Evolutionary conservation across 1,140 invertebrate genomes (phyloP).

Genomic region (Platorchestia sp.): DNA sequence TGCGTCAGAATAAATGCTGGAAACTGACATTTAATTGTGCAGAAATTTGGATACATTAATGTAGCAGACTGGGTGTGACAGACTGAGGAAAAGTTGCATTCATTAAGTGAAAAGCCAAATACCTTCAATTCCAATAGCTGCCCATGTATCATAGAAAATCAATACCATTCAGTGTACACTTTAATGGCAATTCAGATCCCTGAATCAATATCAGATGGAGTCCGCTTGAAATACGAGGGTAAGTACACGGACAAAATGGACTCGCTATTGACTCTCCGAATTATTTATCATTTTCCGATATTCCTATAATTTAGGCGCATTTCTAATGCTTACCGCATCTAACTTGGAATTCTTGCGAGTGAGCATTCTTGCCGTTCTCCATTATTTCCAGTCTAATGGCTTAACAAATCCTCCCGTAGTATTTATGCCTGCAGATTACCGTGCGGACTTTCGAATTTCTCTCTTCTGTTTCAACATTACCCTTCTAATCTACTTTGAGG

Average conservation of each 20-base stretch:
- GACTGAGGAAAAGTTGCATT: background rate
- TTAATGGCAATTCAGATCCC: conserved; percentile 49
- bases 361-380: conserved; percentile 51
- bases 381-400: conserved; percentile 54
- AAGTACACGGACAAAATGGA: conserved; percentile 53
- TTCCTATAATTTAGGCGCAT: conserved; percentile 54
- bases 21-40: background rate
- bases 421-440: conserved; percentile 50
- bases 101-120: conserved; percentile 43
- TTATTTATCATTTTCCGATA: conserved; percentile 53
- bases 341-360: conserved; percentile 47
- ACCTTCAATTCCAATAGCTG: conserved; percentile 20
- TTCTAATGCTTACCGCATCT: conserved; percentile 51
- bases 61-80: background rate
- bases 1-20: background rate
- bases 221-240: conserved; percentile 39
- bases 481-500: conserved; percentile 50
- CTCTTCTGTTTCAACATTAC: conserved; percentile 53
- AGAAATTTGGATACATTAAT: background rate
- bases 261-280: conserved; percentile 53
- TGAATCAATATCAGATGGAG: conserved; percentile 54
- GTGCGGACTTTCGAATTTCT: conserved; percentile 52
- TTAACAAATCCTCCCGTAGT: conserved; percentile 40
- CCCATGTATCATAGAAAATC: conserved; percentile 50
- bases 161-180: conserved; percentile 54